Percentiles rank a stretch among this genome's conserved stretches.
Conservation (phyloP, 2,888 invertebrate genomes). For the Chaetogeoica ovagalla region DNA sequence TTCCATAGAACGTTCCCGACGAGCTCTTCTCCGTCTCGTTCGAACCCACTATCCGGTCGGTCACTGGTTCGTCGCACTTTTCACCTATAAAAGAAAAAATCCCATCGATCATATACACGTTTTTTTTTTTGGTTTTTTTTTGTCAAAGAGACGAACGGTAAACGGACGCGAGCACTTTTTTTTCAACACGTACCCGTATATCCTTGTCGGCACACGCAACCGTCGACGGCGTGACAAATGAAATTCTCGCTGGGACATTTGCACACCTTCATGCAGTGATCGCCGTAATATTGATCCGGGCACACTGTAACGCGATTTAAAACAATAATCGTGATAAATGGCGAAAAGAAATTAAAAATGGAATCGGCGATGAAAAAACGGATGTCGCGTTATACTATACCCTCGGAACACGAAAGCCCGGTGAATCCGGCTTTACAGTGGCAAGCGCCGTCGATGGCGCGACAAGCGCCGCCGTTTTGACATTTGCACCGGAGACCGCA, state of each 20-base stretch:
- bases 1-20: slow-evolving; percentile 59
- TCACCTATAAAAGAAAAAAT: slow-evolving; percentile 62
- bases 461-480: slow-evolving; percentile 73
- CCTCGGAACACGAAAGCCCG: slow-evolving; percentile 78
- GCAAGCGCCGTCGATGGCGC: slow-evolving; percentile 83
- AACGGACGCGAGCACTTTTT: too few relatives aligned
- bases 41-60: slow-evolving; percentile 51
- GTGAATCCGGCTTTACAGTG: slow-evolving; percentile 79
- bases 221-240: slow-evolving; percentile 78
- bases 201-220: slow-evolving; percentile 80
- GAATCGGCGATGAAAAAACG: slow-evolving; percentile 31
- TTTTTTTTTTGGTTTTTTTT: too few relatives aligned
- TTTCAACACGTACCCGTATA: slow-evolving; percentile 62
- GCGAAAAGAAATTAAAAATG: too few relatives aligned
- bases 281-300: slow-evolving; percentile 86
- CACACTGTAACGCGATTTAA: slow-evolving; percentile 67
- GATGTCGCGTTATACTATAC: slow-evolving; percentile 61
- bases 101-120: too few relatives aligned
- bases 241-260: slow-evolving; percentile 75
- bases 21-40: slow-evolving; percentile 50
- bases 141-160: too few relatives aligned
- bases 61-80: slow-evolving; percentile 65
- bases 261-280: slow-evolving; percentile 83
- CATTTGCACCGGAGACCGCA: slow-evolving; percentile 85
- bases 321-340: too few relatives aligned